A percentile compares a stretch with the other conserved stretches of the same genome.
These are phyloP conservation scores for Mesaphorura yosii DNA, from an alignment of 1,140 invertebrate species.

Conservation along the genomic window DNA sequence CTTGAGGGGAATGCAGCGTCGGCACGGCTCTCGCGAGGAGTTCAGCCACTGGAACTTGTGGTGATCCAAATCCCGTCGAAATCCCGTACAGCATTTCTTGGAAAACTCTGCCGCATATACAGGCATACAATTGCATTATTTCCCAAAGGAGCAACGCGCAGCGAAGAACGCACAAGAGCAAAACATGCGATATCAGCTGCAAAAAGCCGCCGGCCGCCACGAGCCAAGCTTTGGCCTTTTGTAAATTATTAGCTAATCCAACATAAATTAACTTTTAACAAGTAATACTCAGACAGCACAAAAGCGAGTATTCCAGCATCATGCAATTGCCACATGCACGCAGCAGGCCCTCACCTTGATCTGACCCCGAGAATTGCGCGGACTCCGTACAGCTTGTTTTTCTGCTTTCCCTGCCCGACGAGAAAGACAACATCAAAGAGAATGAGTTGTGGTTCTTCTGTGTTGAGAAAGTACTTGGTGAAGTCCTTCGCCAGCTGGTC, in stretches of 20 bases:
- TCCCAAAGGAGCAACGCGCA: too few relatives aligned
- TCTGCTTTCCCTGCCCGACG: constrained; percentile 80
- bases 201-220: too few relatives aligned
- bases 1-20: constrained; percentile 62
- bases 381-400: constrained; percentile 77
- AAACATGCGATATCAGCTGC: too few relatives aligned
- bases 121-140: too few relatives aligned
- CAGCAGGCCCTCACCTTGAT: constrained; percentile 52
- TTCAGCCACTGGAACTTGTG: constrained; percentile 79
- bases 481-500: constrained; percentile 89
- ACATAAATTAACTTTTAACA: too few relatives aligned
- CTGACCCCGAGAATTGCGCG: constrained; percentile 79
- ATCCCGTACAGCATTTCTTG: constrained; percentile 93
- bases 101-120: constrained; percentile 49
- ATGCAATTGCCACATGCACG: too few relatives aligned
- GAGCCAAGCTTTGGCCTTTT: too few relatives aligned
- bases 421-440: constrained; percentile 84
- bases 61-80: constrained; percentile 82
- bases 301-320: too few relatives aligned
- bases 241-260: too few relatives aligned
- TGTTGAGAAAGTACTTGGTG: constrained; percentile 45
- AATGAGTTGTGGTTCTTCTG: constrained; percentile 41
- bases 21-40: constrained; percentile 70
- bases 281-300: too few relatives aligned
- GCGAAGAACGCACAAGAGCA: too few relatives aligned